A percentile compares a stretch with the other conserved stretches of the same genome.
phyloP scores from a whole-genome alignment of 2,888 invertebrate genomes.

The Athalia cordata region DNA sequence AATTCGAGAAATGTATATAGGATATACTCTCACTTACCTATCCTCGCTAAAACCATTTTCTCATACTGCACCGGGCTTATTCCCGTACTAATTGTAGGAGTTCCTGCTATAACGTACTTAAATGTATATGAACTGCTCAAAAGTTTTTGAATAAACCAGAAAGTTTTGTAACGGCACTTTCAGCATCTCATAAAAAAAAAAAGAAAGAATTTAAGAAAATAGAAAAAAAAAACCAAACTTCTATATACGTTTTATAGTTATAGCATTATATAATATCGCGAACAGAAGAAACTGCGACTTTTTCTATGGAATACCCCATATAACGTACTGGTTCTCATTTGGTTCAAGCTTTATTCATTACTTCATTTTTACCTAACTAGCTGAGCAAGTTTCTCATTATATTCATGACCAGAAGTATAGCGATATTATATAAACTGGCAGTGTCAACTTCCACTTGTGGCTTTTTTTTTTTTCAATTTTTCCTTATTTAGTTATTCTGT shows the following conservation, averaged over 20 bases:
- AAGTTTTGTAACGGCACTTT: conserved; percentile 46
- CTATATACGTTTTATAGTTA: no score
- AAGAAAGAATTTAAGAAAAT: conserved; percentile 17
- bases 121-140: conserved; percentile 56
- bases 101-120: conserved; percentile 55
- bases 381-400: conserved; percentile 46
- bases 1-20: no score
- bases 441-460: no score
- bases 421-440: no score
- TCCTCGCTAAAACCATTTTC: conserved; percentile 19
- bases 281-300: conserved; percentile 25
- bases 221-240: background rate
- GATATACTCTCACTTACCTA: no score
- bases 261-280: background rate
- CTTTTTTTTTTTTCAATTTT: no score
- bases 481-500: no score
- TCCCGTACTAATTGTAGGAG: conserved; percentile 57
- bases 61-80: conserved; percentile 52
- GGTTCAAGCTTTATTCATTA: conserved; percentile 49
- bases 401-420: no score
- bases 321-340: conserved; percentile 39
- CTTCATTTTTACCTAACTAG: conserved; percentile 27
- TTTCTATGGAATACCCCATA: conserved; percentile 22
- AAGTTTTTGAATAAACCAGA: conserved; percentile 53
- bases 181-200: conserved; percentile 42